Base-by-base conservation (phyloP, 2,888 invertebrate genomes). In the Ophion costatus region DNA sequence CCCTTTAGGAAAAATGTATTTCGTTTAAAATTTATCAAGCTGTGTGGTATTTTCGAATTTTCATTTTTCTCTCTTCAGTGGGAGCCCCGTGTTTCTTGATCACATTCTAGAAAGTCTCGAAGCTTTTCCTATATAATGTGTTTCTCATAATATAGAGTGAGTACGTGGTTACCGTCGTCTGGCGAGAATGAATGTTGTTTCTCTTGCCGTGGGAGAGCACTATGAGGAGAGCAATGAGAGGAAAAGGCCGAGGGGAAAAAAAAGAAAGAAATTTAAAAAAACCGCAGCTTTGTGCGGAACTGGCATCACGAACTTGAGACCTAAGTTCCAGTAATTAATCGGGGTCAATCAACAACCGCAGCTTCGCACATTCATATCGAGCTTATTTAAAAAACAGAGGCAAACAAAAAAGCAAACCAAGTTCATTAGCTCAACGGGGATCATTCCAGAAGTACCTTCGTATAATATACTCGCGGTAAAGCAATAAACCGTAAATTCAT, bases 321-420 rank as follows among this genome's bases (percentile, higher is more conserved):
- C 88, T 79, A 79, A 85, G 86, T 77, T 86, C 87, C 88, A 87
- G 89, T 87, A 89, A 91, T 91, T 91, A 91, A 91, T 91, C 90
- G 88, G 86, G 86, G 87, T 89, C 90, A 88, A 88, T 87, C 84
- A 76, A 84, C 83, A 82, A 83, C 85, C 85, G 86, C 82, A 82
- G 38, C 81, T 69, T 14, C 84, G 70, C 66, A 57, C 80, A 59
- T 67, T 33, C 59, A 59, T 33, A 33, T 70, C 20, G 9, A 42
- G 73, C 64, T 57, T 51, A 38, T 9, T 10, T 33, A n/a, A 78
- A 67, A 77, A 67, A 76, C 14, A 57, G 3, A 56, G 11, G 59
- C 2, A 59, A n/a, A 57, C 1, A 59, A 59, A 22, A 64, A 57
- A 10, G 71, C 20, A 57, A 57, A 59, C 64, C 3, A 45, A 74